Evolutionary conservation across 92 coral and sea anemone genomes (phyloP).

Genomic region (Zoanthus sociatus): DNA sequence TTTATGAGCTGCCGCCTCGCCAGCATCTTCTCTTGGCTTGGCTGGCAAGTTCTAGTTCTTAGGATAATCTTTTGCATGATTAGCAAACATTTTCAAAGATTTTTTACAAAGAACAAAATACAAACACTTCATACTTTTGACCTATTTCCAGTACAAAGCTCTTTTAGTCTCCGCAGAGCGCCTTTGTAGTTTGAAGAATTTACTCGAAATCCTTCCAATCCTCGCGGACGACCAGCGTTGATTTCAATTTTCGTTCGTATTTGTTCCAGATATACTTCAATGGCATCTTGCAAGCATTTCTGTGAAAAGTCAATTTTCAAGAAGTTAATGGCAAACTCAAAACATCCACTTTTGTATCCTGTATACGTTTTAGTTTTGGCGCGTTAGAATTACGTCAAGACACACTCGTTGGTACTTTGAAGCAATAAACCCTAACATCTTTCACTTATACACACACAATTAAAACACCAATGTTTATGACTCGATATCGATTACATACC

Average conservation of each 20-base stretch:
- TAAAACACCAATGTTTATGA: not conserved
- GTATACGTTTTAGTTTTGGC: too few relatives aligned
- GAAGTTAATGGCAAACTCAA: not conserved
- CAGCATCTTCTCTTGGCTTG: too few relatives aligned
- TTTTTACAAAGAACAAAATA: not conserved
- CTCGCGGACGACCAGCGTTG: conserved; percentile 56
- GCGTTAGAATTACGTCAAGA: too few relatives aligned
- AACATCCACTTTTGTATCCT: too few relatives aligned
- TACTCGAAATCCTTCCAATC: conserved; percentile 61
- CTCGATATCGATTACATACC: not conserved
- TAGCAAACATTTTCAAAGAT: not conserved
- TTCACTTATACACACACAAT: too few relatives aligned
- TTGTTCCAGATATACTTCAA: conserved; percentile 52
- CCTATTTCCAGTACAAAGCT: conserved; percentile 74
- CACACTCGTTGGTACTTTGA: too few relatives aligned
- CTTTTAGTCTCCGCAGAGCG: conserved; percentile 80
- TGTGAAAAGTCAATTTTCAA: conserved; percentile 33
- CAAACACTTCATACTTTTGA: conserved; percentile 23
- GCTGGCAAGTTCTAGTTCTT: too few relatives aligned
- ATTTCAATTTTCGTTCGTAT: conserved; percentile 58
- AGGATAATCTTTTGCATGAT: not conserved
- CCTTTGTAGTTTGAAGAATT: conserved; percentile 78
- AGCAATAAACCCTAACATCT: too few relatives aligned
- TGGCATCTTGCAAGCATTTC: conserved; percentile 43
- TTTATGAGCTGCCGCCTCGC: too few relatives aligned